Base-by-base conservation (phyloP, 1,140 invertebrate genomes). In the Drosophila littoralis region DNA sequence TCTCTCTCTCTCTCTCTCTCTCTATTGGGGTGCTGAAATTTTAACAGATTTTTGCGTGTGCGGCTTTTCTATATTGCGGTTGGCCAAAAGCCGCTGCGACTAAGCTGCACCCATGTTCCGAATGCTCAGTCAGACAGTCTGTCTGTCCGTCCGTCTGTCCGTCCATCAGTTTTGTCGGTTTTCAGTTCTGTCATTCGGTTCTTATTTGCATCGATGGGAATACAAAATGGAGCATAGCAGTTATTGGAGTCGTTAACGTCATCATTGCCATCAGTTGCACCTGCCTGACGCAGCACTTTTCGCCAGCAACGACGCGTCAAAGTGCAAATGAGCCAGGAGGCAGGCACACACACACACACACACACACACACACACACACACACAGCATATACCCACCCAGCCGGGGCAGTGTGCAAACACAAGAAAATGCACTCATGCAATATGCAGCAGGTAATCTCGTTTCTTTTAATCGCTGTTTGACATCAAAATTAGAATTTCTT, bases 391-490 rank as follows among this genome's bases (percentile, higher is more conserved):
- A n/a, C 17, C 7, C 13, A 59, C 3, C 15, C 28, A 17, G 9
- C 36, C 59, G 58, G 40, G 48, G 15, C 50, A 60, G 48, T 81
- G 63, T 69, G 78, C 78, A 86, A 88, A 82, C 83, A 86, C 60
- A 33, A 40, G 64, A 43, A 73, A 88, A 89, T 88, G 84, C 77
- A 78, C 88, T 88, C 84, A 88, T 88, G 84, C 84, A 88, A 83
- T 88, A 88, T 88, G 84, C 84, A 91, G 60, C 68, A 89, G 80
- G 90, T 91, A 91, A 91, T 91, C 90, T 90, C 79, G 90, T 90
- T 90, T 77, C 84, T 88, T 91, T 91, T 91, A 91, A 91, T 91
- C 90, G 84, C 81, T 91, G 90, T 91, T 91, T 91, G 83, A 80
- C 90, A 91, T 91, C 90, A 91, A 84, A 91, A 91, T 91, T 91